These are phyloP conservation scores for Tapirus indicus DNA, from an alignment of 2,797 vertebrate species.

Conservation along the genomic window DNA sequence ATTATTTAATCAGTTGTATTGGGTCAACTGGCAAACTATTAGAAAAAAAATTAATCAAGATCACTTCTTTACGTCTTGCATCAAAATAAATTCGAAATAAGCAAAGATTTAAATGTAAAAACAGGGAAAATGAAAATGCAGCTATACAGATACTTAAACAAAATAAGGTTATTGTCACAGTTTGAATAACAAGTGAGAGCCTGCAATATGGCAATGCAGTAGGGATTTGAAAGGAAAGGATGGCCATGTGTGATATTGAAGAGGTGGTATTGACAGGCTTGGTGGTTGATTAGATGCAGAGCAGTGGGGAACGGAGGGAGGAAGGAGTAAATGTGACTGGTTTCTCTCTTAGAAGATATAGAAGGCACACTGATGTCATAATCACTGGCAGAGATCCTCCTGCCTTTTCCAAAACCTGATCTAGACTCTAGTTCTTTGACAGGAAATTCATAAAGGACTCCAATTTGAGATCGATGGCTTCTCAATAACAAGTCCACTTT, in stretches of 20 bases:
- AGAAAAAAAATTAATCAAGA: not conserved
- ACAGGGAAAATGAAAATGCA: not conserved
- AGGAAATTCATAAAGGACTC: not conserved
- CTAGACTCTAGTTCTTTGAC: not conserved
- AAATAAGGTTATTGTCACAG: not conserved
- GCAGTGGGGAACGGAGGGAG: no score
- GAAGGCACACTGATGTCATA: not conserved
- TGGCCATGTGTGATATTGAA: accelerated
- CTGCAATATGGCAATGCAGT: not conserved
- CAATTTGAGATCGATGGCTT: not conserved
- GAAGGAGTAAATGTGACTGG: not conserved
- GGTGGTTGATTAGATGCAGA: no score
- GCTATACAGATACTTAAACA: not conserved
- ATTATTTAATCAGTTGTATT: not conserved
- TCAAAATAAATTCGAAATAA: not conserved
- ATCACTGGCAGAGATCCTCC: not conserved
- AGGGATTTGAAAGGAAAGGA: not conserved
- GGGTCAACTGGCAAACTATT: not conserved
- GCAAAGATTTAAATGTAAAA: not conserved
- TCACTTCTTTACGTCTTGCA: not conserved
- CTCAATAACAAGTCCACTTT: not conserved
- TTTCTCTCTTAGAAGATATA: not conserved
- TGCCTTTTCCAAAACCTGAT: not conserved
- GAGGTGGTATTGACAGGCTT: not conserved
- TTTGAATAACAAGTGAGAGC: not conserved